A percentile compares a stretch with the other conserved stretches of the same genome.
Conservation (phyloP, 2,113 vertebrate species). For the Glareola pratincola region DNA sequence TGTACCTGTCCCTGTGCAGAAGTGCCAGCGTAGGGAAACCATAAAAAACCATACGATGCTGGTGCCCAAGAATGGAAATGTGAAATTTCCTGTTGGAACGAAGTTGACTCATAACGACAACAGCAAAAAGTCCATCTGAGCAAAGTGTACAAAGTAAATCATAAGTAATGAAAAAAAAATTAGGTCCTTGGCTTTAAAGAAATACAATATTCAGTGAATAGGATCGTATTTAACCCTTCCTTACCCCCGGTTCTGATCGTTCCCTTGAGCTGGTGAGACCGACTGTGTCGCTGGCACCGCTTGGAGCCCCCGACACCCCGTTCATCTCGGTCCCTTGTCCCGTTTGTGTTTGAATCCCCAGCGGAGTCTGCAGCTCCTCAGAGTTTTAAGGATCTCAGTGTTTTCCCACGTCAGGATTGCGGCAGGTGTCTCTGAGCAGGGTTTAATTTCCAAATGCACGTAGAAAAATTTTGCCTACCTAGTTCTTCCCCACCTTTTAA, state of each 20-base stretch:
- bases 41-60: accelerated
- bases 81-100: neutral
- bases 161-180: neutral
- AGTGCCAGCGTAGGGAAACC: neutral
- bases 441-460: neutral
- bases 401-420: neutral
- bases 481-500: neutral
- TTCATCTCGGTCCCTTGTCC: neutral
- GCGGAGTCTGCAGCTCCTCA: accelerated
- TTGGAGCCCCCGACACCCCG: accelerated
- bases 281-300: accelerated
- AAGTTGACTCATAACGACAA: neutral
- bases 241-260: neutral
- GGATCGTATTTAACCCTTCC: neutral
- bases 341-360: neutral
- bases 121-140: neutral
- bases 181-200: neutral
- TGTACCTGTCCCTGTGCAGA: neutral
- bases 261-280: accelerated
- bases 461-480: neutral
- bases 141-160: neutral
- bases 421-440: neutral
- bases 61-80: neutral
- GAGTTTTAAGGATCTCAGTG: accelerated
- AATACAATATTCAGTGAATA: no score